These are phyloP conservation scores for Oceanites oceanicus DNA, from an alignment of 2,113 vertebrate genomes.

Conservation along the genomic window DNA sequence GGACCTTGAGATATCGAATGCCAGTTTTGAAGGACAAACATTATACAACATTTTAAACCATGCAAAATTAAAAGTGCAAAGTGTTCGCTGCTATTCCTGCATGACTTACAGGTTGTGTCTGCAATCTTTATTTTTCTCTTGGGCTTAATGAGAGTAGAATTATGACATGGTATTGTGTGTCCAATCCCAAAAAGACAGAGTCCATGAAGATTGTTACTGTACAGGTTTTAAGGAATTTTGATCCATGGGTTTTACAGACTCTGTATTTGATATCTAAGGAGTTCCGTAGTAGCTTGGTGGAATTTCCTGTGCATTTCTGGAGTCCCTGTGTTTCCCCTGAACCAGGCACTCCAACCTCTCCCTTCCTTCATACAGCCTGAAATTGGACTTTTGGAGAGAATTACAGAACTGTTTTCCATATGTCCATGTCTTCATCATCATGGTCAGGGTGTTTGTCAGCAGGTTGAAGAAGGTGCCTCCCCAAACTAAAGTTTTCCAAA, in stretches of 20 bases:
- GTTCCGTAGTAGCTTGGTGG: neutral
- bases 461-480: neutral
- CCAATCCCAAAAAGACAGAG: neutral
- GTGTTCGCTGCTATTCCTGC: neutral
- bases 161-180: neutral
- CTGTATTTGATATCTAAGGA: neutral
- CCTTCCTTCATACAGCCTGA: neutral
- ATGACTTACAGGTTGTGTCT: neutral
- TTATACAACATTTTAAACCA: neutral
- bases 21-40: neutral
- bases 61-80: neutral
- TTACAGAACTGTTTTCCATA: neutral
- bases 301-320: neutral
- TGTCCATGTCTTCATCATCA: neutral
- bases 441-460: neutral
- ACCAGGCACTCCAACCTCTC: neutral
- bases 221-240: neutral
- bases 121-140: neutral
- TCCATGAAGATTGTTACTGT: neutral
- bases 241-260: neutral
- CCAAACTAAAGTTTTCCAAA: neutral
- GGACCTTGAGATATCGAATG: neutral
- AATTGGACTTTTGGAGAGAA: neutral
- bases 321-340: neutral
- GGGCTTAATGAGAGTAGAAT: neutral